Evolutionary conservation across 2,113 vertebrate species (phyloP).

Genomic region (Craseonycteris thonglongyai): DNA sequence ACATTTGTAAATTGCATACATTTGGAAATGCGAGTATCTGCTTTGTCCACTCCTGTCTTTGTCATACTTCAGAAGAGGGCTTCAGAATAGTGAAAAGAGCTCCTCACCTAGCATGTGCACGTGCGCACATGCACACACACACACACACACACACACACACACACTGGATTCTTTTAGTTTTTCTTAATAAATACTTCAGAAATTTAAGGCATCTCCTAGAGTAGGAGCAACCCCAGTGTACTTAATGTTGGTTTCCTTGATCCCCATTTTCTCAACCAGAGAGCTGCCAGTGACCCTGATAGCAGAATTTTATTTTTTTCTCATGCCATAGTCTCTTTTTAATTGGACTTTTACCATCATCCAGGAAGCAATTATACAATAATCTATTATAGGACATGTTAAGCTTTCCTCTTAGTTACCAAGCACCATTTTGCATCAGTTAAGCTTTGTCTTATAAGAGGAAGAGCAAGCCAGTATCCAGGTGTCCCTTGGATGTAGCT

Average conservation of each 20-base stretch:
- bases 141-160: too few relatives aligned
- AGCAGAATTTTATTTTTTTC: not conserved
- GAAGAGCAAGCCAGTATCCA: not conserved
- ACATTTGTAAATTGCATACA: not conserved
- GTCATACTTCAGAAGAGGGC: not conserved
- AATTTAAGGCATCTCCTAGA: not conserved
- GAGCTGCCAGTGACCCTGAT: not conserved
- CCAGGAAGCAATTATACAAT: not conserved
- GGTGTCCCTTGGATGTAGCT: not conserved
- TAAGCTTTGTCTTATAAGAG: not conserved
- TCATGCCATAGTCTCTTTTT: not conserved
- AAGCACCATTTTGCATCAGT: not conserved
- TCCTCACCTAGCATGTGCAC: rapidly evolving
- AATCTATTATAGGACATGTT: not conserved
- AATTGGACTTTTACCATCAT: not conserved
- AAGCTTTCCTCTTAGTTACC: not conserved
- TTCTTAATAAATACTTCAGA: not conserved
- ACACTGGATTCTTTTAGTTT: not conserved
- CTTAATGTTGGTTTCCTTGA: not conserved
- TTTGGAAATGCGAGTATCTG: not conserved
- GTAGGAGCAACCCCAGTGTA: not conserved
- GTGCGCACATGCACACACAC: too few relatives aligned
- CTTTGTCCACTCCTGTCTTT: not conserved
- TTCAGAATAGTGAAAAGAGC: not conserved
- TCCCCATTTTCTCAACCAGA: not conserved